phyloP scores from a whole-genome alignment of 2,888 invertebrate species.

The Trichopoda pennipes region DNA sequence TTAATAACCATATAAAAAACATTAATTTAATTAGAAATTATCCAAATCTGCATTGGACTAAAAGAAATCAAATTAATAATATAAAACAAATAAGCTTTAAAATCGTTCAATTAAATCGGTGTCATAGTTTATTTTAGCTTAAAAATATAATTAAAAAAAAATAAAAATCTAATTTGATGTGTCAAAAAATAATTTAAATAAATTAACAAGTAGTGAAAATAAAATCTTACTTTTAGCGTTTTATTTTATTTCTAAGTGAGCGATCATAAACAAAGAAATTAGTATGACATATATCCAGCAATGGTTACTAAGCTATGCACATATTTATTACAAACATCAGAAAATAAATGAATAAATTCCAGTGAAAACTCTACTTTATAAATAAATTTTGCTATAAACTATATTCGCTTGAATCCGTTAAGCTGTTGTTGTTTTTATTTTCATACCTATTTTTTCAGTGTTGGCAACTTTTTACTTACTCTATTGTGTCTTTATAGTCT shows the following conservation, averaged over 20 bases:
- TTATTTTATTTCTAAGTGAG: neutral
- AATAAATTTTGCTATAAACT: no score
- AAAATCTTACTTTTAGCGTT: neutral
- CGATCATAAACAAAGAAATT: no score
- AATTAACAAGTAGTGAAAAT: constrained; percentile 29
- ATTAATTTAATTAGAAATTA: constrained; percentile 31
- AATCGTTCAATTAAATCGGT: constrained; percentile 48
- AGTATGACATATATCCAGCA: no score
- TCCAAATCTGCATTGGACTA: constrained; percentile 15
- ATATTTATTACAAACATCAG: no score
- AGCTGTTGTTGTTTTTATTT: no score
- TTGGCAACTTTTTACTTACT: no score
- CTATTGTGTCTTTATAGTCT: no score
- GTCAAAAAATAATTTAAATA: constrained; percentile 44
- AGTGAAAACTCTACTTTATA: no score
- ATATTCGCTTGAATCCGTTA: no score
- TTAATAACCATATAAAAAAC: constrained; percentile 19
- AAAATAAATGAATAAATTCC: no score
- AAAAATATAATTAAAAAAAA: constrained; percentile 30
- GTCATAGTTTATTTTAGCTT: constrained; percentile 62
- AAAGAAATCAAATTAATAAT: constrained; percentile 24
- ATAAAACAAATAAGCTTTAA: constrained; percentile 30
- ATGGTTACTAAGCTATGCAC: no score
- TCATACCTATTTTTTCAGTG: no score
- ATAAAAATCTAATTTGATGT: constrained; percentile 9